Evolutionary conservation across 2,888 invertebrate genomes (phyloP).

Genomic region (Catocala fraxini): DNA sequence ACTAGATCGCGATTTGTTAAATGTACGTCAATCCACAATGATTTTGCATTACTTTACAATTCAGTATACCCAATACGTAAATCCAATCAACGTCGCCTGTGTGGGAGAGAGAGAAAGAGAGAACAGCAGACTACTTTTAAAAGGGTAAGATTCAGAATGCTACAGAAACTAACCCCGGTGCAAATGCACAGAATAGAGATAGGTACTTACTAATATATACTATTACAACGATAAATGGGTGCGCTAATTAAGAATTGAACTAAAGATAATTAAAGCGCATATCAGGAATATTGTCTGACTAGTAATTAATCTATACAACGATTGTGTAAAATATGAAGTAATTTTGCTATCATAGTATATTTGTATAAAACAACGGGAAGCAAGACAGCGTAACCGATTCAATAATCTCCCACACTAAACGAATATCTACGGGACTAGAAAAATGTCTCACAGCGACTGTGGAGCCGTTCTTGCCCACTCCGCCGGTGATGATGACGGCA

Average conservation of each 20-base stretch:
- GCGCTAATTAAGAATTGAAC: not conserved
- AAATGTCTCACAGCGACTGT: constrained; percentile 96
- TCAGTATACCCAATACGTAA: constrained; percentile 40
- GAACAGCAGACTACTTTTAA: constrained; percentile 6
- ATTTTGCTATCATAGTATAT: too few relatives aligned
- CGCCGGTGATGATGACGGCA: constrained; percentile 94
- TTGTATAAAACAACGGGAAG: not conserved
- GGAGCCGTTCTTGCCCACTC: constrained; percentile 99
- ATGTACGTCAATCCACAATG: constrained; percentile 46
- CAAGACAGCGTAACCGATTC: constrained; percentile 4
- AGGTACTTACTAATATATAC: too few relatives aligned
- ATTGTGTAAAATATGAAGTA: too few relatives aligned
- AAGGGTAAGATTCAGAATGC: constrained; percentile 2
- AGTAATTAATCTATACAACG: too few relatives aligned
- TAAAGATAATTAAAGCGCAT: not conserved
- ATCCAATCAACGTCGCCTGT: constrained; percentile 43
- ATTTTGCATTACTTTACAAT: constrained; percentile 45
- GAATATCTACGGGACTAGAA: constrained; percentile 28
- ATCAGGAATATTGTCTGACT: too few relatives aligned
- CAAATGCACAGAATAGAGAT: constrained; percentile 3
- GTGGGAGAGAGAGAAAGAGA: constrained; percentile 43
- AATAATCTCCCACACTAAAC: constrained; percentile 22
- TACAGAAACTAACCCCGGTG: constrained; percentile 4
- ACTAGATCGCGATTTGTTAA: constrained; percentile 41
- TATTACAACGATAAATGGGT: not conserved